Percentiles rank a stretch among this genome's conserved stretches.
phyloP scores from a whole-genome alignment of 2,113 vertebrate genomes.

The Chunga burmeisteri region DNA sequence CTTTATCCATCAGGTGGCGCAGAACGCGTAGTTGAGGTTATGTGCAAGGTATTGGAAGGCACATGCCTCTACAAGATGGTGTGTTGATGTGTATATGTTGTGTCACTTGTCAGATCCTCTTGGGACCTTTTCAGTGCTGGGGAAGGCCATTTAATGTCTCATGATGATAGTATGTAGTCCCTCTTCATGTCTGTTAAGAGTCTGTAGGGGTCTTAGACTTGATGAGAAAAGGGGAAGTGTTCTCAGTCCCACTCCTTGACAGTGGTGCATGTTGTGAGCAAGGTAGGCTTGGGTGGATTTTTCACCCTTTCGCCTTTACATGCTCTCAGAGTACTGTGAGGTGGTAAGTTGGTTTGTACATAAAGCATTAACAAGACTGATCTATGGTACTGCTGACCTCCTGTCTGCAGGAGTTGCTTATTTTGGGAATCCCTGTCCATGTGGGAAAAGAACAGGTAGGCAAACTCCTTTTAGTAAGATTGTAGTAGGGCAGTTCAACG shows the following conservation, averaged over 20 bases:
- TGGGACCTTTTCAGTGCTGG: background rate
- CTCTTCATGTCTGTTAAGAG: background rate
- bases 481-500: background rate
- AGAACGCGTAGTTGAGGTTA: background rate
- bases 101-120: background rate
- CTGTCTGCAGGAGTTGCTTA: background rate
- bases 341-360: background rate
- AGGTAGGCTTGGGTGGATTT: background rate
- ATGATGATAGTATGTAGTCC: background rate
- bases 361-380: background rate
- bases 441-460: background rate
- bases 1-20: background rate
- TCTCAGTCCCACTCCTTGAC: background rate
- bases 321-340: background rate
- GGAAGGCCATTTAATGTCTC: background rate
- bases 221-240: background rate
- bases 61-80: rapidly evolving
- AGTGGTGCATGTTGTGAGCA: background rate
- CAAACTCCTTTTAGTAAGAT: background rate
- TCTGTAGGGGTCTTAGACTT: background rate
- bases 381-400: background rate
- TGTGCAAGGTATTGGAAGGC: background rate
- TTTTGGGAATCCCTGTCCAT: background rate
- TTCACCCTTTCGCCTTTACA: rapidly evolving
- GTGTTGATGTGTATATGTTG: background rate